Percentiles rank a stretch among this genome's conserved stretches.
These are phyloP conservation scores for Eurytoma californica DNA, from an alignment of 2,888 invertebrate species.

Conservation along the genomic window DNA sequence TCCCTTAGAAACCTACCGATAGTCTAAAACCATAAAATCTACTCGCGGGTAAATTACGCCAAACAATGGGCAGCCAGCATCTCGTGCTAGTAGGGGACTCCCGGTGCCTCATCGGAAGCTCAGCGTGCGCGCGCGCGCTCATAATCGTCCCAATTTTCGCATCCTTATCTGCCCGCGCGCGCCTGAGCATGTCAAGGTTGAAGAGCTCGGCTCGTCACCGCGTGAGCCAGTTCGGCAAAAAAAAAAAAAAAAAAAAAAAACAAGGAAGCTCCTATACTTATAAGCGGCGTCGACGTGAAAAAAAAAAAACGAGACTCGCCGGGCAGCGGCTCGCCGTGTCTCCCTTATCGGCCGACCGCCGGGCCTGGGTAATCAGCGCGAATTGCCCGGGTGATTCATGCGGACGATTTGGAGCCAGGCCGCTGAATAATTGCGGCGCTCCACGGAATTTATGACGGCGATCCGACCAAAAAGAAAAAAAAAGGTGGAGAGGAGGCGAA, in stretches of 20 bases:
- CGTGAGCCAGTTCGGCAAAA: not conserved
- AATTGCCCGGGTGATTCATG: constrained; percentile 35
- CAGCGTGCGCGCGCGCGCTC: not conserved
- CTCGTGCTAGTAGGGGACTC: not conserved
- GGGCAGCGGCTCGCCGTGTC: not conserved
- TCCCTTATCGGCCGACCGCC: constrained; percentile 28
- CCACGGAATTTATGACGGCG: constrained; percentile 25
- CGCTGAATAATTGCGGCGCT: constrained; percentile 32
- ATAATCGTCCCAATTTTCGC: constrained; percentile 34
- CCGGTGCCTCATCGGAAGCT: not conserved
- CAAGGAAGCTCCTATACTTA: not conserved
- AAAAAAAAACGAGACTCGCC: not conserved
- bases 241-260: not conserved
- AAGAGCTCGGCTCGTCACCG: too few species aligned
- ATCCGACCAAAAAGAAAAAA: not conserved
- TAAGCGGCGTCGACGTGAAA: not conserved
- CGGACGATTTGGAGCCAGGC: constrained; percentile 25
- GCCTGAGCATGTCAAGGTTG: constrained; percentile 41
- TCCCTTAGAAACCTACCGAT: too few species aligned
- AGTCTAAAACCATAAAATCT: too few species aligned
- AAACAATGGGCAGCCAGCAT: too few species aligned
- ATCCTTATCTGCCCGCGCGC: constrained; percentile 22
- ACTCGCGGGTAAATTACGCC: too few species aligned
- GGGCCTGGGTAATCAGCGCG: constrained; percentile 25
- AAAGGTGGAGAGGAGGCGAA: not conserved